Evolutionary conservation across 2,888 invertebrate genomes (phyloP).

Genomic region (Caenorhabditis sp.): DNA sequence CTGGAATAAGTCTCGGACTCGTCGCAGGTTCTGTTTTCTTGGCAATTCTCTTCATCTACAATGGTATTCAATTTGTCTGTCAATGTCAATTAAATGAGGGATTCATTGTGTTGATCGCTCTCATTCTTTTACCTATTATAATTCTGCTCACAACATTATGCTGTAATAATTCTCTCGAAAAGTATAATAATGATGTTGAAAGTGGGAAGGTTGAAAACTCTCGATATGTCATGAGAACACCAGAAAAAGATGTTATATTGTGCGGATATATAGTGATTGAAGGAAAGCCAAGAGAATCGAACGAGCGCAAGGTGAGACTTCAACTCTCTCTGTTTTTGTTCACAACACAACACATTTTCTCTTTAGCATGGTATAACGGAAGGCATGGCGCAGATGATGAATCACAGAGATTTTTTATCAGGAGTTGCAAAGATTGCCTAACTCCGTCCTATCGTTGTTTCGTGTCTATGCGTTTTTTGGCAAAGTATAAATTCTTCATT

Average conservation of each 20-base stretch:
- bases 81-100: conserved; percentile 58
- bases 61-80: conserved; percentile 55
- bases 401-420: conserved; percentile 26
- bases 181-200: conserved; percentile 51
- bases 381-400: conserved; percentile 22
- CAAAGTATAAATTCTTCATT: no score
- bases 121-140: conserved; percentile 36
- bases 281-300: conserved; percentile 26
- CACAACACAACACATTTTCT: no score
- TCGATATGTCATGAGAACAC: conserved; percentile 43
- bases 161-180: conserved; percentile 57
- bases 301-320: conserved; percentile 39
- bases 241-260: conserved; percentile 46
- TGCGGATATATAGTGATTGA: conserved; percentile 53
- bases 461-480: no score
- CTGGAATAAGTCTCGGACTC: conserved; percentile 45
- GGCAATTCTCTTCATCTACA: conserved; percentile 56
- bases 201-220: conserved; percentile 42
- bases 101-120: conserved; percentile 31
- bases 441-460: conserved; percentile 5
- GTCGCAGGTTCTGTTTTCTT: conserved; percentile 52
- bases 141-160: conserved; percentile 56
- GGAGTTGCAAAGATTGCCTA: conserved; percentile 35
- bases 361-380: conserved; percentile 34
- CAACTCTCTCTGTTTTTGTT: no score